Evolutionary conservation across 2,113 vertebrate species (phyloP), one percentile per base, ranked within the genome.

Genomic region (Procavia capensis): DNA sequence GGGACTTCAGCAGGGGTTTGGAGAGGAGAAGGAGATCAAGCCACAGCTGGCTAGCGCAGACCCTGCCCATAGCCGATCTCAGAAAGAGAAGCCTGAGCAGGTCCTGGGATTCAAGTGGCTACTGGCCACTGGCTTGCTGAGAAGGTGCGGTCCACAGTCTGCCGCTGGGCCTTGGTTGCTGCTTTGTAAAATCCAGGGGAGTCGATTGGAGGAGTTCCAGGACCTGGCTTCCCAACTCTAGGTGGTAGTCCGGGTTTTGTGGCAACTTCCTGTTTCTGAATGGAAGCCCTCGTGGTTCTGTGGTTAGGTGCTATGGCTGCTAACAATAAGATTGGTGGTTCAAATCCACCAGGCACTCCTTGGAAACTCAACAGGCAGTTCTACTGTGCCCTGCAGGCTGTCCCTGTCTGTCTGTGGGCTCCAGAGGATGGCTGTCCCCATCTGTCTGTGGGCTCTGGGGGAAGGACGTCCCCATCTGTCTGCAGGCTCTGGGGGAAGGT

Each of bases 191-290:
- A 10, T 19, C 64, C 34, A 41, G 2, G 19, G 45, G 34, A 8
- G 6, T 5, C 2, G 10, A 1, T 20, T 0, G 0, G 39, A 79
- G 57, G 57, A 61, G 34, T 36, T 47, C 50, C 1, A 1, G 75
- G 29, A 34, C 10, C 64, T 3, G 6, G 39, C 61, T 81, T 11
- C 2, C 59, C 22, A 6, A 0, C 6, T 29, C 29, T 10, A 2
- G 66, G 61, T 2, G 13, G 29, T 0, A 0, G 34, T 50, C 50
- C n/a, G 4, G 34, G 75, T 19, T 43, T 34, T 47, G 22, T 7
- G 20, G 34, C 34, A 19, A 2, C n/a, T 45, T 0, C 11, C 1
- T 6, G 0, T 34, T 39, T 39, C 92, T 43, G 17, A n/a, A n/a
- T n/a, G n/a, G n/a, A n/a, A n/a, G n/a, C n/a, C n/a, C n/a, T n/a